Conservation (phyloP, 1,140 invertebrate species). For the Drosophila trapezifrons region DNA sequence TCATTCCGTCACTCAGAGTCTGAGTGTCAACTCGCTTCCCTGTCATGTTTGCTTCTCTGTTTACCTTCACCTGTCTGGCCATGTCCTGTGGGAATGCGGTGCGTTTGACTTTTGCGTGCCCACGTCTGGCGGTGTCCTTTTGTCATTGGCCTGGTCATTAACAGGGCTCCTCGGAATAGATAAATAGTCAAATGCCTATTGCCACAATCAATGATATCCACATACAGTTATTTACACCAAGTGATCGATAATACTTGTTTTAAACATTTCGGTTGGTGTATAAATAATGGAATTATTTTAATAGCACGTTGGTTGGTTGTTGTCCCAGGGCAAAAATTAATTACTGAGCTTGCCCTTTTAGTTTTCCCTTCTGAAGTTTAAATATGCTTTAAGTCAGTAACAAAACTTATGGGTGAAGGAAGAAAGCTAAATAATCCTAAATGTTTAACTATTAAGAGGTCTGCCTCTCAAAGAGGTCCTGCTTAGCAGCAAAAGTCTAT, state of each 20-base stretch:
- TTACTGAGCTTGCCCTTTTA: background rate
- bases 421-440: no score
- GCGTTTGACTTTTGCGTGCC: constrained; percentile 56
- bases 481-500: no score
- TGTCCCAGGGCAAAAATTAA: background rate
- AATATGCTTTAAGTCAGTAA: background rate
- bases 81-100: constrained; percentile 26
- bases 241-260: constrained; percentile 9
- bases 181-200: constrained; percentile 37
- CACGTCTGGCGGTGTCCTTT: constrained; percentile 54
- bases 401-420: no score
- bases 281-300: background rate
- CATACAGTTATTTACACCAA: constrained; percentile 4
- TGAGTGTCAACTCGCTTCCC: constrained; percentile 17
- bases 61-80: constrained; percentile 18
- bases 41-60: constrained; percentile 25
- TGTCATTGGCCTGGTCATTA: constrained; percentile 61
- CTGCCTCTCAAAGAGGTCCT: no score
- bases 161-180: constrained; percentile 8
- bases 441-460: no score
- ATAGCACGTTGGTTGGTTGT: background rate
- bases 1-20: constrained; percentile 40
- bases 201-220: constrained; percentile 27
- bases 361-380: no score
- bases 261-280: background rate